phyloP scores from a whole-genome alignment of 1,140 invertebrate species.

The Propsilocerus akamusi region DNA sequence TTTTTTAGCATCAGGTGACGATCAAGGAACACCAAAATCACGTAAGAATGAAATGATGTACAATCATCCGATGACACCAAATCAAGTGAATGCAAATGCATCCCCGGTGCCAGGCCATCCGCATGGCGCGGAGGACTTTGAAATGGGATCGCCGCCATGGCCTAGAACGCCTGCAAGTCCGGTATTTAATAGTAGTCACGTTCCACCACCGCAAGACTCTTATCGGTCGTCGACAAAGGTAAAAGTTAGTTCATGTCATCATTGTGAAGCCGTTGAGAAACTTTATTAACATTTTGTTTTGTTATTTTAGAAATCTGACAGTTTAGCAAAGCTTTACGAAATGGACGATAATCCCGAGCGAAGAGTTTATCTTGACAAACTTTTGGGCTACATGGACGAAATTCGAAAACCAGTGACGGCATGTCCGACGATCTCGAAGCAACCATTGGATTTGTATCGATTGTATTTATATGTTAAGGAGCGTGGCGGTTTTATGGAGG shows the following conservation, averaged over 20 bases:
- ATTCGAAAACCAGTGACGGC: conserved; percentile 78
- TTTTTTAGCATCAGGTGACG: conserved; percentile 59
- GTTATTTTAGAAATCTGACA: conserved; percentile 80
- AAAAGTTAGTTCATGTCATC: conserved; percentile 6
- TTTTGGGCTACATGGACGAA: conserved; percentile 87
- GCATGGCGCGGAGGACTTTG: conserved; percentile 71
- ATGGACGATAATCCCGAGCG: conserved; percentile 91
- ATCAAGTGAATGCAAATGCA: conserved; percentile 31
- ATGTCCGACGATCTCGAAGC: conserved; percentile 94
- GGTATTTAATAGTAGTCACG: conserved; percentile 82
- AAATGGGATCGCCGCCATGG: conserved; percentile 72
- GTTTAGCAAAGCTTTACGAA: conserved; percentile 83
- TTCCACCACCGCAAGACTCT: conserved; percentile 52
- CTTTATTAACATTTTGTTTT: conserved; percentile 12
- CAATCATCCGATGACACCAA: conserved; percentile 49
- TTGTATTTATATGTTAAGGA: conserved; percentile 91
- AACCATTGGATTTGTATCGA: conserved; percentile 91
- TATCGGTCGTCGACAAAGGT: conserved; percentile 53
- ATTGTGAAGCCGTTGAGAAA: background rate
- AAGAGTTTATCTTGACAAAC: conserved; percentile 75
- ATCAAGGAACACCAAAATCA: conserved; percentile 55
- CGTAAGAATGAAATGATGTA: conserved; percentile 36
- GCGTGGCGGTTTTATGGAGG: conserved; percentile 92
- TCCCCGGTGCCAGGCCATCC: conserved; percentile 57
- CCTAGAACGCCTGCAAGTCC: conserved; percentile 77